Percentiles rank a stretch among this genome's conserved stretches.
Evolutionary conservation across 2,888 invertebrate genomes (phyloP).

Genomic region (Clostera curtula): DNA sequence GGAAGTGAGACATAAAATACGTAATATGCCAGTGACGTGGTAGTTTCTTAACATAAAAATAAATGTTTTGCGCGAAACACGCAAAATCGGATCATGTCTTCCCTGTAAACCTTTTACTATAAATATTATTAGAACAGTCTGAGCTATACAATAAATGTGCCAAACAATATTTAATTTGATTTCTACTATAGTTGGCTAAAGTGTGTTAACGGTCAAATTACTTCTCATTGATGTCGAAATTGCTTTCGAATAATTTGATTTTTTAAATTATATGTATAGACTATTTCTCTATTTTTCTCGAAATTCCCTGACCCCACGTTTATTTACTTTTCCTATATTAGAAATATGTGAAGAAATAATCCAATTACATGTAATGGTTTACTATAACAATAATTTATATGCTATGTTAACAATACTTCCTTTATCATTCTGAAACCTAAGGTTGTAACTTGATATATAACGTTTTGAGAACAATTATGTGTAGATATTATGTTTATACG

Average conservation of each 20-base stretch:
- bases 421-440: slow-evolving; percentile 61
- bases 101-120: slow-evolving; percentile 44
- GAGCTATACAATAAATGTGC: slow-evolving; percentile 22
- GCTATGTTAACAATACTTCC: slow-evolving; percentile 31
- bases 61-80: slow-evolving; percentile 37
- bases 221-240: too few relatives aligned
- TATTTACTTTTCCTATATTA: too few relatives aligned
- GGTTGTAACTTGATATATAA: slow-evolving; percentile 71
- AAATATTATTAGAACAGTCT: slow-evolving; percentile 25
- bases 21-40: too few relatives aligned
- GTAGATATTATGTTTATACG: slow-evolving; percentile 70
- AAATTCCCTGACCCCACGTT: too few relatives aligned
- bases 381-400: slow-evolving; percentile 24
- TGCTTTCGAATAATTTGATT: too few relatives aligned
- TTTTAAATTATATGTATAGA: too few relatives aligned
- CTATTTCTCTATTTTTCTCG: too few relatives aligned
- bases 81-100: slow-evolving; percentile 59
- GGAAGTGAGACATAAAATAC: too few relatives aligned
- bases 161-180: slow-evolving; percentile 19
- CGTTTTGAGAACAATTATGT: slow-evolving; percentile 55
- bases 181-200: too few relatives aligned
- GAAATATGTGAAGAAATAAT: too few relatives aligned
- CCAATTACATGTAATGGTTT: slow-evolving; percentile 13
- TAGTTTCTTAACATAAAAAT: too few relatives aligned
- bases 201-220: too few relatives aligned